These are phyloP conservation scores for Drosophila trapezifrons DNA, from an alignment of 1,140 invertebrate genomes.

Conservation along the genomic window DNA sequence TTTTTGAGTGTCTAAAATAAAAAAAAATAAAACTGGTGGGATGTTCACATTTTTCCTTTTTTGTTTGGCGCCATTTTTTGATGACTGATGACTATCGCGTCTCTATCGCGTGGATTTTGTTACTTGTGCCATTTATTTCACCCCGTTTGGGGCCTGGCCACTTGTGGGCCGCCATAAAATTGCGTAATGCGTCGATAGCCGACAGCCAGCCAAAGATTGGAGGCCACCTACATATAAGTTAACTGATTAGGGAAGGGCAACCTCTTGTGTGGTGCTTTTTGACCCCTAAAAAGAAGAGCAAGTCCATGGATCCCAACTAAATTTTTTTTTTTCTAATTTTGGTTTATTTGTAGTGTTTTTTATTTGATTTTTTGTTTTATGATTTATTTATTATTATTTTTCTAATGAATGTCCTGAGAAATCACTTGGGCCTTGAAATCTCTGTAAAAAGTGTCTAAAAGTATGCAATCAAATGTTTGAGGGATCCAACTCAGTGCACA, in stretches of 20 bases:
- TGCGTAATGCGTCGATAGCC: slow-evolving; percentile 31
- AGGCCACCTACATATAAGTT: slow-evolving; percentile 2
- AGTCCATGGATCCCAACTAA: neutral
- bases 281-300: slow-evolving; percentile 9
- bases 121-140: slow-evolving; percentile 7
- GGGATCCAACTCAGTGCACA: too few species aligned
- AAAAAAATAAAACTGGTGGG: too few species aligned
- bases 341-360: too few species aligned
- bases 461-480: too few species aligned
- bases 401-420: too few species aligned
- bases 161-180: slow-evolving; percentile 33
- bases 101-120: slow-evolving; percentile 24
- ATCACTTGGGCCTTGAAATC: too few species aligned
- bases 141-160: slow-evolving; percentile 19
- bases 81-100: slow-evolving; percentile 16
- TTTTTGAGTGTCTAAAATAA: too few species aligned
- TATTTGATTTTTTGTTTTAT: too few species aligned
- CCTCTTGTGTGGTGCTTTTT: neutral
- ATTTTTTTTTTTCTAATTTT: too few species aligned
- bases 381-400: too few species aligned
- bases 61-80: slow-evolving; percentile 14
- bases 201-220: slow-evolving; percentile 16
- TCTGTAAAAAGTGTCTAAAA: too few species aligned
- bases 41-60: too few species aligned
- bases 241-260: slow-evolving; percentile 4